Conservation (phyloP, 1,140 invertebrate genomes). For the Lasioglossum albipes region DNA sequence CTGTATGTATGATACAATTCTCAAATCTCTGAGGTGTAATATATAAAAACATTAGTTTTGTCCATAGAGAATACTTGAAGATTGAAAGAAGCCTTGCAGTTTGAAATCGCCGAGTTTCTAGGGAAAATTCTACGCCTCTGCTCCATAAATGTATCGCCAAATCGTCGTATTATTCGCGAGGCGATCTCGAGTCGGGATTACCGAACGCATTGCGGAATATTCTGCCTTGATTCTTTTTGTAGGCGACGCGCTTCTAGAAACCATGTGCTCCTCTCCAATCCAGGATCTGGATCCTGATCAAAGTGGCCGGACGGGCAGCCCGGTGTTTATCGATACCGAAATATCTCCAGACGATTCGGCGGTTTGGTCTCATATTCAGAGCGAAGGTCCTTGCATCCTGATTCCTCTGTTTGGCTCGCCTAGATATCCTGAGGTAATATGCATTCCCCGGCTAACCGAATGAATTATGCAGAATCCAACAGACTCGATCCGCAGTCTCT, state of each 20-base stretch:
- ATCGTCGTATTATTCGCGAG: constrained; percentile 33
- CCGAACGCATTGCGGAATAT: constrained; percentile 34
- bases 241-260: constrained; percentile 13
- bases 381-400: constrained; percentile 65
- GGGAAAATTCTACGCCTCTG: neutral
- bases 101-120: too few relatives aligned
- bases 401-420: constrained; percentile 44
- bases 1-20: too few relatives aligned
- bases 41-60: too few relatives aligned
- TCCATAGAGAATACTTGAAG: neutral
- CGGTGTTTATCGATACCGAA: constrained; percentile 57
- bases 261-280: constrained; percentile 26
- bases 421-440: constrained; percentile 70
- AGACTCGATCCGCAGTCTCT: constrained; percentile 56
- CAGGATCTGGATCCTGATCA: constrained; percentile 56
- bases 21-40: too few relatives aligned
- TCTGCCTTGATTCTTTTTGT: constrained; percentile 24
- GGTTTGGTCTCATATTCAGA: constrained; percentile 67
- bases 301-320: neutral
- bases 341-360: constrained; percentile 67
- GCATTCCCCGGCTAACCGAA: constrained; percentile 61
- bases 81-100: neutral
- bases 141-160: constrained; percentile 27
- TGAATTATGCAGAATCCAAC: constrained; percentile 70
- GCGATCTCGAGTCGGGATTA: neutral